Evolutionary conservation across 2,888 invertebrate genomes (phyloP), one percentile per base, ranked within the genome.

Genomic region (Apamea epomidion): DNA sequence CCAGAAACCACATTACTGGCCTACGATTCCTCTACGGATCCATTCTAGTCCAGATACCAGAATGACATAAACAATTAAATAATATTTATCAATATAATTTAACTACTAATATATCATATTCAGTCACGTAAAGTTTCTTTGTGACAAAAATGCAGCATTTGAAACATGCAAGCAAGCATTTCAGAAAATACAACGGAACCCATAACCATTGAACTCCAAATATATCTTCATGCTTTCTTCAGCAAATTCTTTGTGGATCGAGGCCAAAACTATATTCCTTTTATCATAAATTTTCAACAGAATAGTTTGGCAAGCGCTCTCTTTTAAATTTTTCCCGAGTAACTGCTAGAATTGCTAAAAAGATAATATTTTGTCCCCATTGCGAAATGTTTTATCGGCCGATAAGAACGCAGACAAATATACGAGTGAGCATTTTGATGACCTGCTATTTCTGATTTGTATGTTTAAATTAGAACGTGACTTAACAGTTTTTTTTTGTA

Each of bases 281-380:
- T 60, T 77, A 78, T 81, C 81, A 74, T 88, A 78, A 80, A 86
- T 83, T 79, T 80, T 73, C 37, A 42, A 65, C 77, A 84, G 65
- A 72, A 72, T 14, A 69, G 51, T 75, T 87, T 85, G 87, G 87
- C 87, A 87, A 77, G 71, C 65, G 32, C 10, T 18, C 29, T 69
- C 18, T 78, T 82, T 58, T 25, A 62, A 58, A 29, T 48, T 48
- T 25, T 81, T 42, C 54, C 58, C 29, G 51, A 51, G 65, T 65
- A 1, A 73, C 58, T 83, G n/a, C 70, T 42, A 65, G 25, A 75
- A 42, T 67, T 62, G 62, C 65, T 32, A 42, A 82, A 68, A 69
- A 76, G 42, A 76, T 77, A 60, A 74, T 69, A 76, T 75, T 72
- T 62, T 83, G 83, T 60, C 70, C 84, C 32, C 73, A 74, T 60